Percentiles rank a stretch among this genome's conserved stretches.
phyloP scores from a whole-genome alignment of 2,113 vertebrate genomes.

The Datnioides undecimradiatus region DNA sequence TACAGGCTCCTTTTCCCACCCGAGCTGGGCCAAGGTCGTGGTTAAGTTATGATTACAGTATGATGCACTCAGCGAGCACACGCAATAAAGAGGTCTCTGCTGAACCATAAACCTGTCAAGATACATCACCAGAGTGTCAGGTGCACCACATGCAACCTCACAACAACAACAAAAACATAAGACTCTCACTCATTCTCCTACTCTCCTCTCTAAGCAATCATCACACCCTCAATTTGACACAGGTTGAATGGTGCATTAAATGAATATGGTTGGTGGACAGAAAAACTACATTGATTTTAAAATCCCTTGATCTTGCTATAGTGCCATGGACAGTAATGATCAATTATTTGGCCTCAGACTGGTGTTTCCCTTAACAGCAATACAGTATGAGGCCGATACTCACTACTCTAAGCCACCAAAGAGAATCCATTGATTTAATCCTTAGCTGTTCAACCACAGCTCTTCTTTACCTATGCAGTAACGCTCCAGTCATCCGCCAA shows the following conservation, averaged over 20 bases:
- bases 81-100: slow-evolving; percentile 67
- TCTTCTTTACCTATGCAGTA: slow-evolving; percentile 35
- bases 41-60: slow-evolving; percentile 78
- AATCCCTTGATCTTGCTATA: slow-evolving; percentile 45
- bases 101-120: slow-evolving; percentile 79
- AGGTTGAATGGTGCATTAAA: slow-evolving; percentile 62
- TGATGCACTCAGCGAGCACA: slow-evolving; percentile 69
- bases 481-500: slow-evolving; percentile 45
- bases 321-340: slow-evolving; percentile 58
- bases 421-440: slow-evolving; percentile 63
- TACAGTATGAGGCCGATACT: slow-evolving; percentile 3
- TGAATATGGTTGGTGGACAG: slow-evolving; percentile 52
- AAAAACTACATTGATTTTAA: slow-evolving; percentile 60
- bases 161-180: slow-evolving; percentile 34
- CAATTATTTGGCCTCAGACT: slow-evolving; percentile 67
- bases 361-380: slow-evolving; percentile 23
- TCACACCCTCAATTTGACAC: slow-evolving; percentile 44
- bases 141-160: slow-evolving; percentile 33
- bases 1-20: slow-evolving; percentile 40
- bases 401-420: slow-evolving; percentile 43
- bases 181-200: slow-evolving; percentile 30
- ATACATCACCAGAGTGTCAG: slow-evolving; percentile 72
- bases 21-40: slow-evolving; percentile 67
- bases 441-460: slow-evolving; percentile 28
- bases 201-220: slow-evolving; percentile 42